These are phyloP conservation scores for Eufriesea mexicana DNA, from an alignment of 1,140 invertebrate genomes.

Conservation along the genomic window DNA sequence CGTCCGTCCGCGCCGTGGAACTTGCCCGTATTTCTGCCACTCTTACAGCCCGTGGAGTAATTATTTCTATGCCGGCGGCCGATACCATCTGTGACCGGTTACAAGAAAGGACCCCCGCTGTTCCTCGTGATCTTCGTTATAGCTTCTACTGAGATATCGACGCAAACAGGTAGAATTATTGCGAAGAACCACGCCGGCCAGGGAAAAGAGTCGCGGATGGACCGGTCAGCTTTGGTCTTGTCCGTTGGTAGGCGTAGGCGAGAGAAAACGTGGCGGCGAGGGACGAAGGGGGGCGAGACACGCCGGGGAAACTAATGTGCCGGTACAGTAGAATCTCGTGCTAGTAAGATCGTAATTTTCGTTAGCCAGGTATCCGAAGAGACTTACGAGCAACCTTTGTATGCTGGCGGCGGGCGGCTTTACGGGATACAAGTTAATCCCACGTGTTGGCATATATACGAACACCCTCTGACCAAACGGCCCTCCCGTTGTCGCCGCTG, in stretches of 20 bases:
- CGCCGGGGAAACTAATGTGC: conserved; percentile 70
- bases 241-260: conserved; percentile 70
- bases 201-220: conserved; percentile 36
- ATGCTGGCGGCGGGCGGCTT: conserved; percentile 71
- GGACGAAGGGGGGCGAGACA: conserved; percentile 18
- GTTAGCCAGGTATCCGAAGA: conserved; percentile 74
- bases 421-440: conserved; percentile 79
- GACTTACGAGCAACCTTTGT: conserved; percentile 76
- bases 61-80: conserved; percentile 22
- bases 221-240: conserved; percentile 30
- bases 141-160: conserved; percentile 64
- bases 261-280: conserved; percentile 37
- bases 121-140: conserved; percentile 48
- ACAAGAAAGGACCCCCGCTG: conserved; percentile 20
- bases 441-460: conserved; percentile 62
- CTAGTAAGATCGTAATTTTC: conserved; percentile 78
- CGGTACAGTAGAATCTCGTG: conserved; percentile 66
- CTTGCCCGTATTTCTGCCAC: conserved; percentile 14
- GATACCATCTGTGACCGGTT: conserved; percentile 16
- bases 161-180: conserved; percentile 66
- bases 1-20: not conserved
- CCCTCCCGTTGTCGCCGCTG: conserved; percentile 2
- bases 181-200: conserved; percentile 44
- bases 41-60: not conserved
- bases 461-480: conserved; percentile 60